phyloP scores from a whole-genome alignment of 2,113 vertebrate species.

The Sebastes schlegelii region DNA sequence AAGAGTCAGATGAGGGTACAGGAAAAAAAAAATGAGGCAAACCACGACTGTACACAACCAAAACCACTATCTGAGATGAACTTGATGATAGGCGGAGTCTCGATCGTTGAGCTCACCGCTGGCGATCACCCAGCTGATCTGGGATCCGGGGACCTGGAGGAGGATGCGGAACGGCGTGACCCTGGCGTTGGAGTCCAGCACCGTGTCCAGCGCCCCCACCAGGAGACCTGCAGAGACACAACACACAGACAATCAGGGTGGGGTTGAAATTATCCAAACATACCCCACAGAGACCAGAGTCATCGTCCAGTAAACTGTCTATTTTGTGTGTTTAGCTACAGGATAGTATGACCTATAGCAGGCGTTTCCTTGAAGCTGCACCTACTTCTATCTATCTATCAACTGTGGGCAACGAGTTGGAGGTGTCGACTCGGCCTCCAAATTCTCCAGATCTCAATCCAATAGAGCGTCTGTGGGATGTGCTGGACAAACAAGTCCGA shows the following conservation, averaged over 20 bases:
- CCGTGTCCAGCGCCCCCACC: slow-evolving; percentile 94
- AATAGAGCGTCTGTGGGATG: no score
- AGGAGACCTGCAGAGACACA: slow-evolving; percentile 87
- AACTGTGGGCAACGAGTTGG: no score
- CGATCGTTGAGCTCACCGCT: slow-evolving; percentile 87
- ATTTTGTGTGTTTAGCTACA: no score
- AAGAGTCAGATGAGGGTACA: background rate
- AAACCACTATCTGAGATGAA: no score
- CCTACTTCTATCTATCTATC: no score
- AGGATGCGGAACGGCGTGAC: slow-evolving; percentile 94
- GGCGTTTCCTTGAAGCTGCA: no score
- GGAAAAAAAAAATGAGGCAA: no score
- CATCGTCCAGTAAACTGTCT: background rate
- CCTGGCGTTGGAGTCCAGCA: slow-evolving; percentile 94
- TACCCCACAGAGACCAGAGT: background rate
- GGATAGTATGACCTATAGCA: no score
- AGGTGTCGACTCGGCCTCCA: no score
- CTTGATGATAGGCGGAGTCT: background rate
- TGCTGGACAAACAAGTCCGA: no score
- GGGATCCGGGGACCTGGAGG: slow-evolving; percentile 94
- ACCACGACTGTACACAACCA: no score
- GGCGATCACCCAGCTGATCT: slow-evolving; percentile 95
- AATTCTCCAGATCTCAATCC: no score
- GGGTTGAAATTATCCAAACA: background rate
- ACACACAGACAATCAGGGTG: background rate